Percentiles rank a stretch among this genome's conserved stretches.
phyloP scores from a whole-genome alignment of 2,113 vertebrate species.

The Onychorhynchus coronatus region DNA sequence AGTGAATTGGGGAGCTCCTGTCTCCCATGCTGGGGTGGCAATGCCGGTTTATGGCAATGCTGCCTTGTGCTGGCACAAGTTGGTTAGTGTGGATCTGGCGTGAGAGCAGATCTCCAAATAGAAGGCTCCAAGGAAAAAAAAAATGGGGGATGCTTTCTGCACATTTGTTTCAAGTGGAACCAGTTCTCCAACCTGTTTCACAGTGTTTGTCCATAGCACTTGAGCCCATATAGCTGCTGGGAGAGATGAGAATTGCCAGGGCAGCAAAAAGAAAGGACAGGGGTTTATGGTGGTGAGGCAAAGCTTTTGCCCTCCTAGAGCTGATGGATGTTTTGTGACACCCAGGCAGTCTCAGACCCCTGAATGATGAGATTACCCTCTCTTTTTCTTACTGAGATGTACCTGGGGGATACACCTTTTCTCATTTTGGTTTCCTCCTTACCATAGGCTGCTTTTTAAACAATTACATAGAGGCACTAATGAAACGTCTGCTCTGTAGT shows the following conservation, averaged over 20 bases:
- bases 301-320: neutral
- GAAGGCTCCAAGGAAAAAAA: neutral
- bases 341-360: neutral
- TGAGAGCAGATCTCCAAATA: neutral
- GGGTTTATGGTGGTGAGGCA: neutral
- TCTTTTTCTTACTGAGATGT: neutral
- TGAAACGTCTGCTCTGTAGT: neutral
- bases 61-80: neutral
- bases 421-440: neutral
- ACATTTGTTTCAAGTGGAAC: neutral
- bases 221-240: neutral
- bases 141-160: neutral
- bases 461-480: neutral
- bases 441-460: neutral
- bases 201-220: neutral
- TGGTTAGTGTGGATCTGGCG: neutral
- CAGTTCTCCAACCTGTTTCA: neutral
- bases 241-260: neutral
- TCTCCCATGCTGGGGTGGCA: neutral
- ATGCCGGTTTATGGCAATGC: neutral
- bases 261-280: neutral
- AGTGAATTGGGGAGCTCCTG: neutral
- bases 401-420: neutral
- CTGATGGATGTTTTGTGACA: neutral
- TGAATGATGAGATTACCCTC: neutral